A percentile compares a stretch with the other conserved stretches of the same genome.
phyloP scores from a whole-genome alignment of 2,113 vertebrate genomes.

The Panthera tigris region DNA sequence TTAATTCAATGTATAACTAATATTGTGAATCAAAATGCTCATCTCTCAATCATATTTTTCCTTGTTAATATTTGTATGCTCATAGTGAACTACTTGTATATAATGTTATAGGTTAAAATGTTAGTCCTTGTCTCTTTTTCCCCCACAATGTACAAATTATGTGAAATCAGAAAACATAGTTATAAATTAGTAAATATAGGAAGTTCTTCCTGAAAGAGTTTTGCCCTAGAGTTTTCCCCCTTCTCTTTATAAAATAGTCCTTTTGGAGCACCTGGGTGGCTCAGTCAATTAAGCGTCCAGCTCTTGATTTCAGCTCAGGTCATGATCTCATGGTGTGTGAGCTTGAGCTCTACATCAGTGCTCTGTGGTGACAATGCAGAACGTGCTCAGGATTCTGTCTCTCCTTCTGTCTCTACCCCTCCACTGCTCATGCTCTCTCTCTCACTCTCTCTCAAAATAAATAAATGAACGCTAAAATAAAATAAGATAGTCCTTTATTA shows the following conservation, averaged over 20 bases:
- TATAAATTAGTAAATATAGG: background rate
- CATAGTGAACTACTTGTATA: background rate
- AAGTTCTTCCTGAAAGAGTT: background rate
- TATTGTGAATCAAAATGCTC: background rate
- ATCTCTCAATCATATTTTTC: background rate
- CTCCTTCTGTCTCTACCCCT: no score
- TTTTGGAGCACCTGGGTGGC: background rate
- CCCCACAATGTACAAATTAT: background rate
- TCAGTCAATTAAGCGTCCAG: no score
- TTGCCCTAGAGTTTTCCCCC: background rate
- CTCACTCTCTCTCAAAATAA: no score
- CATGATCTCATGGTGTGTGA: no score
- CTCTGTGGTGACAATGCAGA: no score
- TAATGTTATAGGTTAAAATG: background rate
- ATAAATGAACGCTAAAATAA: no score
- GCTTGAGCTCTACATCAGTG: no score
- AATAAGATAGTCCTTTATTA: background rate
- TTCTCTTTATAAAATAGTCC: background rate
- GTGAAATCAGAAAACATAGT: background rate
- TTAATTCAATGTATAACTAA: background rate
- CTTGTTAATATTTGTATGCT: background rate
- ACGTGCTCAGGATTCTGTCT: no score
- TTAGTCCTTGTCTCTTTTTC: background rate
- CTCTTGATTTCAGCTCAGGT: no score
- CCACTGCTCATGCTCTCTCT: no score